phyloP scores from a whole-genome alignment of 2,113 vertebrate genomes.

The Vicugna pacos region DNA sequence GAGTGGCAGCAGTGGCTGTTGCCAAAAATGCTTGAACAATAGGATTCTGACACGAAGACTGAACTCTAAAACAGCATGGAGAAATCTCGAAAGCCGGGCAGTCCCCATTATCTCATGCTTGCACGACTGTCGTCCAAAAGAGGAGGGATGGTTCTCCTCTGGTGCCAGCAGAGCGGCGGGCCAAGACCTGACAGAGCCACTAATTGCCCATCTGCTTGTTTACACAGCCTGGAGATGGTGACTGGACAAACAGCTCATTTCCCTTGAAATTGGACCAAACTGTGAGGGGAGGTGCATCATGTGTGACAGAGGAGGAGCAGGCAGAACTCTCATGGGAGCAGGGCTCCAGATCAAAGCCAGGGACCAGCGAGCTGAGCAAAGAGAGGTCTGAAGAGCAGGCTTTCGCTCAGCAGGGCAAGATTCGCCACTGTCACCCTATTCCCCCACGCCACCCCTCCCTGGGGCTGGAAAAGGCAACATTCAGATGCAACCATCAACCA shows the following conservation, averaged over 20 bases:
- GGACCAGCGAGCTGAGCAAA: neutral
- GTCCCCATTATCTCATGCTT: constrained; percentile 76
- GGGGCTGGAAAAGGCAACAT: neutral
- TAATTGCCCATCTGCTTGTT: constrained; percentile 77
- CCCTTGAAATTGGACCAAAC: constrained; percentile 77
- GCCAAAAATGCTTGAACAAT: constrained; percentile 70
- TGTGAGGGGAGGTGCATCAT: constrained; percentile 3
- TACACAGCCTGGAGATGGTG: constrained; percentile 75
- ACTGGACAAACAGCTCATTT: constrained; percentile 79
- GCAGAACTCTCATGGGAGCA: constrained; percentile 52
- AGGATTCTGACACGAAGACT: constrained; percentile 75
- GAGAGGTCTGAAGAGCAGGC: neutral
- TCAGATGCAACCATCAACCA: neutral
- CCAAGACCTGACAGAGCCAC: constrained; percentile 65
- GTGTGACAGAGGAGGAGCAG: constrained; percentile 39
- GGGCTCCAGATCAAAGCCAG: constrained; percentile 63
- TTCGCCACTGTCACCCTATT: too few species aligned
- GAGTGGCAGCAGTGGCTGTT: constrained; percentile 55
- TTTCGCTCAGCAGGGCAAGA: neutral
- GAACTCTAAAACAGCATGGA: constrained; percentile 79
- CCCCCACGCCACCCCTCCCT: too few species aligned
- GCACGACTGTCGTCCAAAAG: constrained; percentile 59
- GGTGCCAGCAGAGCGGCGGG: constrained; percentile 61
- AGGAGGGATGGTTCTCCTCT: constrained; percentile 72
- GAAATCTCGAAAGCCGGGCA: constrained; percentile 69